Conservation (phyloP, 2,888 invertebrate species). For the Schizaphis graminum region DNA sequence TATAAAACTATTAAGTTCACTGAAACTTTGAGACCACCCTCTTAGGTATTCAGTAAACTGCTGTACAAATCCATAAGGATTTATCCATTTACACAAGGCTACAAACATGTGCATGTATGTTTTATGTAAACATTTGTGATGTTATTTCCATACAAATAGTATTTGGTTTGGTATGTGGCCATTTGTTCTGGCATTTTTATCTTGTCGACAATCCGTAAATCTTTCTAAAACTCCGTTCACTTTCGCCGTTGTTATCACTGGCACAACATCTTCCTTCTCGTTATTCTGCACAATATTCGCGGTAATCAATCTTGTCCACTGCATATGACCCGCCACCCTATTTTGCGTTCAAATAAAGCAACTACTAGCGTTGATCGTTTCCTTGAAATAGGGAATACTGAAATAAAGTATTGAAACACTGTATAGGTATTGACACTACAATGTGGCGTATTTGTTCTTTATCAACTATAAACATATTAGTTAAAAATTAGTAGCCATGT, state of each 20-base stretch:
- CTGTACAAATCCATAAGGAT: slow-evolving; percentile 71
- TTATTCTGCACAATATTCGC: slow-evolving; percentile 28
- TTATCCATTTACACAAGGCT: slow-evolving; percentile 31
- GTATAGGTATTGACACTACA: background rate
- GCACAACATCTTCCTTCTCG: slow-evolving; percentile 49
- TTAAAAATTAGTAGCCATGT: background rate
- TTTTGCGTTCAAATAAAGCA: slow-evolving; percentile 17
- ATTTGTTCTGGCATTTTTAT: slow-evolving; percentile 59
- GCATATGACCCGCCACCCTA: slow-evolving; percentile 24
- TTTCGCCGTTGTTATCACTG: slow-evolving; percentile 46
- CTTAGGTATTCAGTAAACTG: background rate
- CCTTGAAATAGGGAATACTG: background rate
- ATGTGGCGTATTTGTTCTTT: background rate
- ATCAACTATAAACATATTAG: background rate
- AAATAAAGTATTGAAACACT: background rate
- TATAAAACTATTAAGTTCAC: slow-evolving; percentile 22
- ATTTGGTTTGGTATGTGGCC: slow-evolving; percentile 42
- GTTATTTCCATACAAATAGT: slow-evolving; percentile 65
- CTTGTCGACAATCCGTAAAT: slow-evolving; percentile 63
- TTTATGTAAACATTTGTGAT: slow-evolving; percentile 48
- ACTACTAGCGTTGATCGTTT: background rate
- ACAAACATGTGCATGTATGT: slow-evolving; percentile 1
- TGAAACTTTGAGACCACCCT: background rate
- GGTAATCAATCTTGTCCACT: slow-evolving; percentile 62
- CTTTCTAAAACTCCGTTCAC: slow-evolving; percentile 54